These are phyloP conservation scores for Sitobion miscanthi DNA, from an alignment of 1,140 invertebrate species.

Conservation along the genomic window DNA sequence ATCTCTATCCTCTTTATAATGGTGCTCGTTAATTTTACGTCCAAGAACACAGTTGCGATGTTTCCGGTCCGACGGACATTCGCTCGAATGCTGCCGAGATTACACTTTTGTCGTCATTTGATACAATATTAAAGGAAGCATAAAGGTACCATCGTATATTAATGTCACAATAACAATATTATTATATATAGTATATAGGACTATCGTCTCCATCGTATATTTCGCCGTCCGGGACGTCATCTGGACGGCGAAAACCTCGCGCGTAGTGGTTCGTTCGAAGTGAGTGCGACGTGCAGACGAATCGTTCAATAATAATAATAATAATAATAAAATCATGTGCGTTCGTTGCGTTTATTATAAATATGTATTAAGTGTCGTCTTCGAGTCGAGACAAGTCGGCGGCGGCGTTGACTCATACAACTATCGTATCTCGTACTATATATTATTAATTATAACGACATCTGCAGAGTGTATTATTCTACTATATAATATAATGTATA, in stretches of 20 bases:
- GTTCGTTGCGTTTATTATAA: background rate
- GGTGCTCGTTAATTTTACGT: background rate
- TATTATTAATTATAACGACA: too few relatives aligned
- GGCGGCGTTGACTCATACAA: background rate
- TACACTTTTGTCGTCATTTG: background rate
- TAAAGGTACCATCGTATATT: background rate
- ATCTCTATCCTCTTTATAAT: background rate
- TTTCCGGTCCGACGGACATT: background rate
- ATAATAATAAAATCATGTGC: background rate
- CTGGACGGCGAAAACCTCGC: background rate
- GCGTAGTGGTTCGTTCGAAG: background rate
- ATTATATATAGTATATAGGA: too few relatives aligned
- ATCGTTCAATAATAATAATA: background rate
- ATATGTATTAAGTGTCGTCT: constrained; percentile 10
- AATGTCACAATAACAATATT: background rate
- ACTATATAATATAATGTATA: background rate
- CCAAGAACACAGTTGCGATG: background rate
- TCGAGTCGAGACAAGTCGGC: background rate
- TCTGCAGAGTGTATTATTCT: too few relatives aligned
- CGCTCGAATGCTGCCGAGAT: background rate
- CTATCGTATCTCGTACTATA: background rate
- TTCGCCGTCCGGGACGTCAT: background rate
- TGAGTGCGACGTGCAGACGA: background rate
- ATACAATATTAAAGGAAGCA: background rate
- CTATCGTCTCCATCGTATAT: background rate